These are phyloP conservation scores for Linepithema humile DNA, from an alignment of 1,140 invertebrate genomes.

Conservation along the genomic window DNA sequence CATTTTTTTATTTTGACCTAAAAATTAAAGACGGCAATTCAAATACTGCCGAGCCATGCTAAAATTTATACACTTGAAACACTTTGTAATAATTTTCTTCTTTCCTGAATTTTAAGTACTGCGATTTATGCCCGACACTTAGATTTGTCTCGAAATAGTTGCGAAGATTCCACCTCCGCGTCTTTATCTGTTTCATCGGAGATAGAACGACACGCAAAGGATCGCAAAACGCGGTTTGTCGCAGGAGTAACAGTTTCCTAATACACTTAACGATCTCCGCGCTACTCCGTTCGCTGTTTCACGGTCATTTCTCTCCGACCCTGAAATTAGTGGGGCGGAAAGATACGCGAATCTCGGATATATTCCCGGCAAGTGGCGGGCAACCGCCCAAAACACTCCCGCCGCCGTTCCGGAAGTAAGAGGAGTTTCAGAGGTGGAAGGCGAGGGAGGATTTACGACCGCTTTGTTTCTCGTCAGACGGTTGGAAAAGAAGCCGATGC, in stretches of 20 bases:
- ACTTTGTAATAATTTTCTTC: background rate
- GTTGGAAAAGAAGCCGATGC: constrained; percentile 51
- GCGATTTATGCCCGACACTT: background rate
- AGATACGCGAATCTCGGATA: constrained; percentile 74
- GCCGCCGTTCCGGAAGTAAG: constrained; percentile 27
- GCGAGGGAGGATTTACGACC: constrained; percentile 72
- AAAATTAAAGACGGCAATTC: background rate
- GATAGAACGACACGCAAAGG: too few relatives aligned
- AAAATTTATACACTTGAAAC: background rate
- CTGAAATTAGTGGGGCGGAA: constrained; percentile 73
- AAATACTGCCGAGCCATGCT: background rate
- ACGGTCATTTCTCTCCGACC: constrained; percentile 72
- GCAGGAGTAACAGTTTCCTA: constrained; percentile 67
- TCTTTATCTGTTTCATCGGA: constrained; percentile 6
- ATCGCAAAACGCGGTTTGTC: constrained; percentile 38
- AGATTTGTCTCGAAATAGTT: background rate
- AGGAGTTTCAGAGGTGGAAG: constrained; percentile 20
- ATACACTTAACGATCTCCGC: constrained; percentile 71
- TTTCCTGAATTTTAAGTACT: background rate
- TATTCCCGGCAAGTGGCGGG: constrained; percentile 70
- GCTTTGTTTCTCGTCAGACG: constrained; percentile 77
- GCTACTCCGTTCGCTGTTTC: constrained; percentile 65
- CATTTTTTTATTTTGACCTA: background rate
- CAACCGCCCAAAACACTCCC: constrained; percentile 73
- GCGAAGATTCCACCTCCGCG: constrained; percentile 16